These are phyloP conservation scores for Aromia moschata DNA, from an alignment of 2,888 invertebrate species.

Conservation along the genomic window DNA sequence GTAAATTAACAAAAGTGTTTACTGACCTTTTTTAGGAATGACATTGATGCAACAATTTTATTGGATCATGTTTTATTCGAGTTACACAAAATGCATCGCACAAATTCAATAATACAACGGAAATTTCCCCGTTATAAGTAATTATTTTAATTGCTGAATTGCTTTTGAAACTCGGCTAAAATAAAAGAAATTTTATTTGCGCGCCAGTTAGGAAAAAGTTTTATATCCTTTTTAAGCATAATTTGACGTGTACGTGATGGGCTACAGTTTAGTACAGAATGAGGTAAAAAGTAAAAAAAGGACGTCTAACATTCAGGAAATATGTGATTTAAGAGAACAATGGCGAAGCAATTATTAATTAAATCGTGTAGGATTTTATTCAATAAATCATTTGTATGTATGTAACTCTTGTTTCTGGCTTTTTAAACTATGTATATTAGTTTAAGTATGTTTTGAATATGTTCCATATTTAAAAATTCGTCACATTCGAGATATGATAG, in stretches of 20 bases:
- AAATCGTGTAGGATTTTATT: too few species aligned
- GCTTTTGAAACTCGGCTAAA: slow-evolving; percentile 21
- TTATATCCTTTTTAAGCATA: slow-evolving; percentile 11
- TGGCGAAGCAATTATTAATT: too few species aligned
- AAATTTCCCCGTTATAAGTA: slow-evolving; percentile 34
- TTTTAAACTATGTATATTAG: background rate
- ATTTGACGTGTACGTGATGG: slow-evolving; percentile 15
- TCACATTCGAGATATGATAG: too few species aligned
- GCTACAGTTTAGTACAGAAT: slow-evolving; percentile 5
- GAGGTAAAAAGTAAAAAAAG: background rate
- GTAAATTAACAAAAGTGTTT: too few species aligned
- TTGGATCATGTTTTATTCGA: too few species aligned
- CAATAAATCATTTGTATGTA: background rate
- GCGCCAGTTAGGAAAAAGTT: slow-evolving; percentile 3
- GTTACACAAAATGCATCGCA: too few species aligned
- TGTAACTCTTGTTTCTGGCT: background rate
- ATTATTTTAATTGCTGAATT: slow-evolving; percentile 33
- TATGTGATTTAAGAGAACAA: background rate
- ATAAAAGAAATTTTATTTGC: slow-evolving; percentile 17
- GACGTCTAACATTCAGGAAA: background rate
- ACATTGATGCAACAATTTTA: too few species aligned
- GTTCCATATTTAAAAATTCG: too few species aligned
- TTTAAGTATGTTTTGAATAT: too few species aligned
- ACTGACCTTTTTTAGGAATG: too few species aligned
- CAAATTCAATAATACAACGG: slow-evolving; percentile 35